Evolutionary conservation across 2,113 vertebrate species (phyloP).

Genomic region (Oriolus oriolus): DNA sequence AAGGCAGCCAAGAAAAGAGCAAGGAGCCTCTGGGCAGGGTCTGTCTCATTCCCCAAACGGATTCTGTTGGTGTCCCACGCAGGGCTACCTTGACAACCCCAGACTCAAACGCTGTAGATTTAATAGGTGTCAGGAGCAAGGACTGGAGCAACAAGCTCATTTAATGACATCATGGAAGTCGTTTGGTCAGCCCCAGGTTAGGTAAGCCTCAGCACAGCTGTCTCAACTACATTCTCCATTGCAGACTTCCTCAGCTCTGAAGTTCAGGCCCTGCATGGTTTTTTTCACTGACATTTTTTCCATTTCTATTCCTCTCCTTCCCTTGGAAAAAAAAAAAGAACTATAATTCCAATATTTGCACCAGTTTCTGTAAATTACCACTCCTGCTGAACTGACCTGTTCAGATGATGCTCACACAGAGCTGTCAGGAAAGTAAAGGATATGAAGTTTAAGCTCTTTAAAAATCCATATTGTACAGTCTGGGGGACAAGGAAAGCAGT

Average conservation of each 20-base stretch:
- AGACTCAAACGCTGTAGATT: background rate
- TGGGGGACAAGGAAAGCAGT: background rate
- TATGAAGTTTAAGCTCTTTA: background rate
- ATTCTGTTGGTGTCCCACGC: background rate
- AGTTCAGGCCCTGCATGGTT: background rate
- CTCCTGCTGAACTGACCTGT: background rate
- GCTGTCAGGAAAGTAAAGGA: background rate
- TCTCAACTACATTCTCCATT: slow-evolving; percentile 47
- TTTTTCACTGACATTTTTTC: slow-evolving; percentile 36
- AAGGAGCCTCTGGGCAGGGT: background rate
- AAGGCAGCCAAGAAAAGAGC: background rate
- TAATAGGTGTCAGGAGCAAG: slow-evolving; percentile 47
- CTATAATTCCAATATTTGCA: slow-evolving; percentile 1
- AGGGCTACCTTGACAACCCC: slow-evolving; percentile 37
- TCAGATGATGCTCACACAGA: background rate
- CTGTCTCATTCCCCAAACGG: background rate
- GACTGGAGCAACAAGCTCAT: slow-evolving; percentile 15
- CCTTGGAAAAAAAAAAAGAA: background rate
- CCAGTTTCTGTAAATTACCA: background rate
- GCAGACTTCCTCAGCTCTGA: slow-evolving; percentile 50
- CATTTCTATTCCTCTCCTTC: slow-evolving; percentile 40
- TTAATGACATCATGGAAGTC: slow-evolving; percentile 48
- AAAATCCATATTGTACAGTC: background rate
- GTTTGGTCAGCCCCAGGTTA: slow-evolving; percentile 35
- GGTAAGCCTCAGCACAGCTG: slow-evolving; percentile 54